These are phyloP conservation scores for Heteromyza rotundicornis DNA, from an alignment of 2,888 invertebrate genomes.

Conservation along the genomic window DNA sequence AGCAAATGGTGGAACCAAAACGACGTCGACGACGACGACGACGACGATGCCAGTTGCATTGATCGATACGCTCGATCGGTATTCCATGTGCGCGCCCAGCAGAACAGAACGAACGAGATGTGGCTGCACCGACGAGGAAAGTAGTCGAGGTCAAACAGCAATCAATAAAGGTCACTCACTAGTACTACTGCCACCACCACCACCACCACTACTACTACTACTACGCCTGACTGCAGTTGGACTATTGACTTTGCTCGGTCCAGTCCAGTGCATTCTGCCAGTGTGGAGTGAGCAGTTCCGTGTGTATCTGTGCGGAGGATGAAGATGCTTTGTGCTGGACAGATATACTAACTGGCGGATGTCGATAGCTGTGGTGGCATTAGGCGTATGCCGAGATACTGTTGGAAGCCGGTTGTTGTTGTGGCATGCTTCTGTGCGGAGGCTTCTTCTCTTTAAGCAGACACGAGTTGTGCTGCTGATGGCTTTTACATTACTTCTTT, in stretches of 20 bases:
- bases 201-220: conserved; percentile 19
- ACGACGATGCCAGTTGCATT: background rate
- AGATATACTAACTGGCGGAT: conserved; percentile 47
- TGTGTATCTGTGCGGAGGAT: conserved; percentile 42
- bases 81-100: conserved; percentile 5
- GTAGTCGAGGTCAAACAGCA: conserved; percentile 57
- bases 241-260: background rate
- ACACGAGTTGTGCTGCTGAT: background rate
- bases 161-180: conserved; percentile 55
- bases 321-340: conserved; percentile 54
- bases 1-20: conserved; percentile 2
- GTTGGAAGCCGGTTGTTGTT: conserved; percentile 27
- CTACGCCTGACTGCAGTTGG: conserved; percentile 4
- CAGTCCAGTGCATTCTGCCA: background rate
- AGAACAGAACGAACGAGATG: conserved; percentile 6
- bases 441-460: background rate
- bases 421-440: background rate
- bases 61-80: conserved; percentile 45
- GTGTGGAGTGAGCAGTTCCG: background rate
- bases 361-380: conserved; percentile 48
- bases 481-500: background rate
- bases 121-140: conserved; percentile 19
- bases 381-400: conserved; percentile 46
- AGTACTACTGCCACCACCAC: conserved; percentile 35
- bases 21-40: conserved; percentile 5